phyloP scores from a whole-genome alignment of 35 echinoderm and acorn worm species.

The Ophioderma brevispina region DNA sequence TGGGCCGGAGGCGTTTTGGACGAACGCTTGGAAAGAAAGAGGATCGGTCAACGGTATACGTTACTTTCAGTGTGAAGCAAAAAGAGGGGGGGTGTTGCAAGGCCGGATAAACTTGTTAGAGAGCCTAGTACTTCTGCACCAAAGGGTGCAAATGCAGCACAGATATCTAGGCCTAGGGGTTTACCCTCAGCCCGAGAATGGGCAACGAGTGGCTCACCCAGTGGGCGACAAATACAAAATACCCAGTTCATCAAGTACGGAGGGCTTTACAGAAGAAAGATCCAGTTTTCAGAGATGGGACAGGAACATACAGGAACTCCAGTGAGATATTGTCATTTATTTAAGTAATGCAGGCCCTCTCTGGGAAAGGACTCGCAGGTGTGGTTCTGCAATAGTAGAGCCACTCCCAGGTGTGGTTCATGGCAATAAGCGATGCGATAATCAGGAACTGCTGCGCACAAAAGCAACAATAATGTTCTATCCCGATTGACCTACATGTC shows the following conservation, averaged over 20 bases:
- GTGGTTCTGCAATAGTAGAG: too few species aligned
- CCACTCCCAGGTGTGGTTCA: too few species aligned
- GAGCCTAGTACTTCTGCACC: constrained; percentile 47
- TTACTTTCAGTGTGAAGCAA: constrained; percentile 98
- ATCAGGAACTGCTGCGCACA: too few species aligned
- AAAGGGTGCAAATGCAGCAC: constrained; percentile 32
- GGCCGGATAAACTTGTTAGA: constrained; percentile 82
- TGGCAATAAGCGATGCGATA: too few species aligned
- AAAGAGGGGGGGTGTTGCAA: constrained; percentile 91
- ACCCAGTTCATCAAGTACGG: constrained; percentile 32
- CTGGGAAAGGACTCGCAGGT: too few species aligned
- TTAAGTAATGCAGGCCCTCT: too few species aligned
- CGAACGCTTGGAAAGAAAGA: constrained; percentile 93
- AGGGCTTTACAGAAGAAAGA: constrained; percentile 48
- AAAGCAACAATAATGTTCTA: too few species aligned
- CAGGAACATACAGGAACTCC: constrained; percentile 71
- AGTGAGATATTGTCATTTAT: too few species aligned
- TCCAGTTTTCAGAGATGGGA: constrained; percentile 25
- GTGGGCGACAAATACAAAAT: constrained; percentile 63
- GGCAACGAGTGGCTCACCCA: constrained; percentile 87
- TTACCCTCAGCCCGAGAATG: constrained; percentile 79
- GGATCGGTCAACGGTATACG: constrained; percentile 91
- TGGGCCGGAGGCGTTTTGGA: constrained; percentile 97
- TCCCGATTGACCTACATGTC: too few species aligned
- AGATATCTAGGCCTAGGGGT: constrained; percentile 63